Percentiles rank a stretch among this genome's conserved stretches.
These are phyloP conservation scores for Callionymus lyra DNA, from an alignment of 2,113 vertebrate species.

Conservation along the genomic window DNA sequence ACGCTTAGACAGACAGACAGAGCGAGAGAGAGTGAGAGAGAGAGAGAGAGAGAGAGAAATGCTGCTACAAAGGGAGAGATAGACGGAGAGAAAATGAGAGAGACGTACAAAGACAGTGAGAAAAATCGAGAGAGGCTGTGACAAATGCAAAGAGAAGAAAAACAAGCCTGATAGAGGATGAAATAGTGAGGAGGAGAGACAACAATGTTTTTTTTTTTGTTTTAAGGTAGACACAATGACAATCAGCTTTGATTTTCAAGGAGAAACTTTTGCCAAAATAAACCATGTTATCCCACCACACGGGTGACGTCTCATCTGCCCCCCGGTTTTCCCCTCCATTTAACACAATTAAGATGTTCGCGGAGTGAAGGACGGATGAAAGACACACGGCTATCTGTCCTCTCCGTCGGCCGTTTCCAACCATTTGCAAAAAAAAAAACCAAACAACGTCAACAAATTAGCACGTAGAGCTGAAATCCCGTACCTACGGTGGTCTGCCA, in stretches of 20 bases:
- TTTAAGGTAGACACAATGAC: constrained; percentile 62
- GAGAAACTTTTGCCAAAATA: constrained; percentile 65
- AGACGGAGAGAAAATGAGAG: constrained; percentile 33
- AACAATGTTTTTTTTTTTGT: no score
- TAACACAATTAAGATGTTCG: constrained; percentile 74
- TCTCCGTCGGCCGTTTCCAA: constrained; percentile 25
- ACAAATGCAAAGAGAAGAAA: constrained; percentile 31
- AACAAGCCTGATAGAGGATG: constrained; percentile 35
- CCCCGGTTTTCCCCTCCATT: constrained; percentile 62
- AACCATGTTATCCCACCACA: constrained; percentile 66
- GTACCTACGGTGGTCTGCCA: constrained; percentile 20
- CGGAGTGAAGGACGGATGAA: constrained; percentile 68
- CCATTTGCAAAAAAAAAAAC: constrained; percentile 31
- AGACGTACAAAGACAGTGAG: constrained; percentile 30
- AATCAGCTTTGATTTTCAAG: constrained; percentile 63
- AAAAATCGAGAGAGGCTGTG: constrained; percentile 34
- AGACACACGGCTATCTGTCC: constrained; percentile 56
- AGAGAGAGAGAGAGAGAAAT: constrained; percentile 26
- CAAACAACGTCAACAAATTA: constrained; percentile 40
- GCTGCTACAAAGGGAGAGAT: constrained; percentile 35
- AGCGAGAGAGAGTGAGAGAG: constrained; percentile 12
- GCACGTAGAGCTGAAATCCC: constrained; percentile 43
- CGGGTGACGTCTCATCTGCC: constrained; percentile 65
- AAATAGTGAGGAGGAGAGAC: constrained; percentile 22
- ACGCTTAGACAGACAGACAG: constrained; percentile 57